These are phyloP conservation scores for Hirtodrosophila histrioides DNA, from an alignment of 2,888 invertebrate species.

Conservation along the genomic window DNA sequence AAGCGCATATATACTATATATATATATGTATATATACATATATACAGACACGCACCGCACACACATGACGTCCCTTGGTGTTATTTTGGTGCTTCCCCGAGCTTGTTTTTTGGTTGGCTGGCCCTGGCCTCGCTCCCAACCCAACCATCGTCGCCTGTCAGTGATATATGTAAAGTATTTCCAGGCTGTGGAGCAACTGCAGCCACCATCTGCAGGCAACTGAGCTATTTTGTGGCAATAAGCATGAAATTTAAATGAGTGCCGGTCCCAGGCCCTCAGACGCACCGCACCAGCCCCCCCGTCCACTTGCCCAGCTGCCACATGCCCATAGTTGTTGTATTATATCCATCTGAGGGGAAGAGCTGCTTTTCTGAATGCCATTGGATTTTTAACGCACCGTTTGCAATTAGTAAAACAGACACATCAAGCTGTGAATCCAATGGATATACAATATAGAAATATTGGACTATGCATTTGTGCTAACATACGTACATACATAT, in stretches of 20 bases:
- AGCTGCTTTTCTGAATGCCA: constrained; percentile 50
- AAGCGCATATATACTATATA: constrained; percentile 51
- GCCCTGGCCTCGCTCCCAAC: constrained; percentile 44
- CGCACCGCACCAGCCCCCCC: constrained; percentile 15
- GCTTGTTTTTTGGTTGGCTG: constrained; percentile 80
- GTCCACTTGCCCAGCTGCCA: constrained; percentile 15
- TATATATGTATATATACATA: constrained; percentile 9
- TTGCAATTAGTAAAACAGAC: constrained; percentile 65
- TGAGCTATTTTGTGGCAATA: constrained; percentile 78
- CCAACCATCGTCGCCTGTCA: constrained; percentile 71
- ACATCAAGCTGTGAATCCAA: constrained; percentile 17
- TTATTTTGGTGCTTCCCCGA: constrained; percentile 78
- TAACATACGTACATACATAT: no score
- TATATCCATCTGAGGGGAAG: constrained; percentile 2
- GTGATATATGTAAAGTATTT: constrained; percentile 69
- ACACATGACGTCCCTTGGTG: constrained; percentile 62
- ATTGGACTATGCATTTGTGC: constrained; percentile 14
- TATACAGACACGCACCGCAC: constrained; percentile 5
- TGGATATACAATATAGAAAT: constrained; percentile 17
- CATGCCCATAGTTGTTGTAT: neutral
- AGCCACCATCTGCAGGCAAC: constrained; percentile 58
- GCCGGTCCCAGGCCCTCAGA: constrained; percentile 21
- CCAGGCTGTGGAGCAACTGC: constrained; percentile 34
- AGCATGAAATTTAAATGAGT: constrained; percentile 79
- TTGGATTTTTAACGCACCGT: constrained; percentile 59